A percentile compares a stretch with the other conserved stretches of the same genome.
phyloP scores from a whole-genome alignment of 2,113 vertebrate genomes.

The Garra rufa region DNA sequence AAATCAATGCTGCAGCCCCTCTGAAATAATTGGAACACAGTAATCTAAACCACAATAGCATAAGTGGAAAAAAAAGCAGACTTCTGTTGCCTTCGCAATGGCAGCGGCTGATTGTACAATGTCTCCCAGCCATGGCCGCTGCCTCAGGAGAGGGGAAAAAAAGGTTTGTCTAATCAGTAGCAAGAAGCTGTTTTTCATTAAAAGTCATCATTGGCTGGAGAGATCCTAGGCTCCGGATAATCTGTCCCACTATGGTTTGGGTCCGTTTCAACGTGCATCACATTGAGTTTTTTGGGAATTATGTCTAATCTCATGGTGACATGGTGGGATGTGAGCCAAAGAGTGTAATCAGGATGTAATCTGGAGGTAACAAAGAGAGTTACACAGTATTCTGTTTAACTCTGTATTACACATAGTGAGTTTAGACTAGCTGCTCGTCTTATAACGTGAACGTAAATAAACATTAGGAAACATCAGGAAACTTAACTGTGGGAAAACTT shows the following conservation, averaged over 20 bases:
- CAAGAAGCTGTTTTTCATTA: slow-evolving; percentile 60
- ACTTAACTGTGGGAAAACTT: slow-evolving; percentile 21
- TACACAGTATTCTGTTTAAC: slow-evolving; percentile 31
- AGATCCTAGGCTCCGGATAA: slow-evolving; percentile 37
- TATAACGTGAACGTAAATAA: slow-evolving; percentile 61
- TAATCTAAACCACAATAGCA: slow-evolving; percentile 55
- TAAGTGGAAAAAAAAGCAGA: slow-evolving; percentile 56
- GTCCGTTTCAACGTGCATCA: slow-evolving; percentile 43
- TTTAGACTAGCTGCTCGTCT: slow-evolving; percentile 71
- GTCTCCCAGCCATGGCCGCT: slow-evolving; percentile 43
- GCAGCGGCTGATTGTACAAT: slow-evolving; percentile 39
- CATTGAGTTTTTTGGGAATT: slow-evolving; percentile 31
- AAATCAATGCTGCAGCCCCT: slow-evolving; percentile 65
- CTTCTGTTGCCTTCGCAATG: slow-evolving; percentile 29
- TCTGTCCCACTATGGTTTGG: slow-evolving; percentile 35
- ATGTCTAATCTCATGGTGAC: slow-evolving; percentile 47
- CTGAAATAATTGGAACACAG: slow-evolving; percentile 47
- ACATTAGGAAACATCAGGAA: too few relatives aligned
- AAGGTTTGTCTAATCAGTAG: slow-evolving; percentile 40
- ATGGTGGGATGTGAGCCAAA: slow-evolving; percentile 24
- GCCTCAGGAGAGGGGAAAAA: slow-evolving; percentile 50
- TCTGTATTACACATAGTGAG: slow-evolving; percentile 65
- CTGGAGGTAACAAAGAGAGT: slow-evolving; percentile 58
- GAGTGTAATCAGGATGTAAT: slow-evolving; percentile 59
- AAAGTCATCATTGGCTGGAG: slow-evolving; percentile 44